Percentiles rank a stretch among this genome's conserved stretches.
Conservation (phyloP, 2,113 vertebrate species). For the Thunnus maccoyii region DNA sequence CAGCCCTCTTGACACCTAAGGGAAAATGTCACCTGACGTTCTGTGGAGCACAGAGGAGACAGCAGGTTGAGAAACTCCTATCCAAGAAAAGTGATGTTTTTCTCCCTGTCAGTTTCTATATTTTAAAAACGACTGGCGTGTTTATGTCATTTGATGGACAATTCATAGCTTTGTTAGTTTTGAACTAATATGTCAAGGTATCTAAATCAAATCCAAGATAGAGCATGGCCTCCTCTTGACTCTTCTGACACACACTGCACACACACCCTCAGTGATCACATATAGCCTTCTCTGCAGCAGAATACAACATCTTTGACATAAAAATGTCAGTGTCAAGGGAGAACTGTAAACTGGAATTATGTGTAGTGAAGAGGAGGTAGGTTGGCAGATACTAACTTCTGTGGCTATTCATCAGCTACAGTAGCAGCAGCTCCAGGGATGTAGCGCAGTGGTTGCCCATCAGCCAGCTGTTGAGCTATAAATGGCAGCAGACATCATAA, state of each 20-base stretch:
- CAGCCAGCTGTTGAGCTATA: slow-evolving; percentile 52
- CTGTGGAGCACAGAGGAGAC: slow-evolving; percentile 23
- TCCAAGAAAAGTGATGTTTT: slow-evolving; percentile 13
- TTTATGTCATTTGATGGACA: slow-evolving; percentile 9
- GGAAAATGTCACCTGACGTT: slow-evolving; percentile 56
- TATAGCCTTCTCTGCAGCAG: slow-evolving; percentile 22
- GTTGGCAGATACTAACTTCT: slow-evolving; percentile 31
- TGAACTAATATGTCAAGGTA: neutral
- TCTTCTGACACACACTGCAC: slow-evolving; percentile 2
- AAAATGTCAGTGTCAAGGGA: slow-evolving; percentile 26
- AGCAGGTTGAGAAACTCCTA: slow-evolving; percentile 11
- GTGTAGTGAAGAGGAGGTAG: slow-evolving; percentile 24
- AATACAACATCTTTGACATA: slow-evolving; percentile 25
- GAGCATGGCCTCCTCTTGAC: neutral
- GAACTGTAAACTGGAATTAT: slow-evolving; percentile 51
- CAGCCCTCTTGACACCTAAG: slow-evolving; percentile 40
- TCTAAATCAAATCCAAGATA: slow-evolving; percentile 12
- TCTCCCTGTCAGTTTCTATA: slow-evolving; percentile 14
- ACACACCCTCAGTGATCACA: slow-evolving; percentile 20
- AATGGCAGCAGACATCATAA: slow-evolving; percentile 47
- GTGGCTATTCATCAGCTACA: slow-evolving; percentile 56
- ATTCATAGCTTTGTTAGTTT: neutral
- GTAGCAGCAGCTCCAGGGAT: slow-evolving; percentile 46
- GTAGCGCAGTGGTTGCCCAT: slow-evolving; percentile 6
- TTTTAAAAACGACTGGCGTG: neutral